Base-by-base conservation (phyloP, 1,140 invertebrate genomes). In the Zaprionus gabonicus region DNA sequence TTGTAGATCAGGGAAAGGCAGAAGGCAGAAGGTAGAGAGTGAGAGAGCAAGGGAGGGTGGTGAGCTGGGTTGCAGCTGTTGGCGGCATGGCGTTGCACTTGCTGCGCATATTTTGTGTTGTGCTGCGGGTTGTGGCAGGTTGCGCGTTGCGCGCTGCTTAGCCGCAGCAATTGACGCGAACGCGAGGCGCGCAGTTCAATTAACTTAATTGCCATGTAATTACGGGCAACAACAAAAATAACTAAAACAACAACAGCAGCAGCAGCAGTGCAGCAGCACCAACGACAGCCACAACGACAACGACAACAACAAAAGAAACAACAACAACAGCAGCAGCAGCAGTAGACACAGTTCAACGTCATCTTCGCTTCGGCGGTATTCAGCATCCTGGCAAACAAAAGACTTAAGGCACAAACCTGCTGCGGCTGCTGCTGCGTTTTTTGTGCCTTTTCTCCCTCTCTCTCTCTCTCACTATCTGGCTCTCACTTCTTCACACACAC, bases 131-230 rank as follows among this genome's bases (percentile, higher is more conserved):
- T 28, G 44, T 6, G 44, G 38, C 9, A 34, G 31, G 31, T 28
- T 17, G 64, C 4, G 28, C 41, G 41, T 20, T n/a, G 63, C 1
- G 28, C 41, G 53, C 36, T 78, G 51, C 71, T 78, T 56, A 49
- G 71, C 66, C 59, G 49, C 46, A 62, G 69, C 71, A 82, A 81
- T 91, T 91, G 78, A 91, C 86, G 82, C 87, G 76, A 83, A 75
- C 77, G 68, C 77, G 20, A 78, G 85, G 82, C 81, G 88, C 84
- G 86, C 86, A 82, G 91, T 85, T 92, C 86, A 91, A 92, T 92
- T 92, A 92, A 92, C 78, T 92, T 92, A 92, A 92, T 92, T 91
- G 91, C 86, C 91, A 91, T 92, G 91, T 92, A 92, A 92, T 92
- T 92, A 92, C 81, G 84, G 46, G 74, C 57, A 66, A 23, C 76